Conservation (phyloP, 2,797 vertebrate genomes). For the Nannoperca obscura region DNA sequence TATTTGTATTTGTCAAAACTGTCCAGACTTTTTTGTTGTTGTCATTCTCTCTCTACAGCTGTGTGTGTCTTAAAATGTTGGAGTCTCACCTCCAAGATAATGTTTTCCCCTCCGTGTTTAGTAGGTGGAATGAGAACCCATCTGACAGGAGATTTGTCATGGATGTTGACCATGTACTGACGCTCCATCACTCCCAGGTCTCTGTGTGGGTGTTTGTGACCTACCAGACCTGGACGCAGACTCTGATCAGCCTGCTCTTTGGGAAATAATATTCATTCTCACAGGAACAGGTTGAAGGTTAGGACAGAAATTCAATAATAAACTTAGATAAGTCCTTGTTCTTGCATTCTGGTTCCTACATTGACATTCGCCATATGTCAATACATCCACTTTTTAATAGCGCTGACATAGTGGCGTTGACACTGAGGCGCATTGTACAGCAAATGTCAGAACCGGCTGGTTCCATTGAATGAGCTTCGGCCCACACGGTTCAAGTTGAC, state of each 20-base stretch:
- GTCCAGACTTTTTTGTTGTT: background rate
- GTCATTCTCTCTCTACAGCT: background rate
- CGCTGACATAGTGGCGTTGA: slow-evolving; percentile 43
- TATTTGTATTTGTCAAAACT: background rate
- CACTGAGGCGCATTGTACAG: slow-evolving; percentile 51
- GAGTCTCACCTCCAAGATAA: slow-evolving; percentile 18
- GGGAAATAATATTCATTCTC: slow-evolving; percentile 50
- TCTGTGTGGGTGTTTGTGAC: slow-evolving; percentile 56
- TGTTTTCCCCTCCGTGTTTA: slow-evolving; percentile 50
- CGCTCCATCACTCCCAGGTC: slow-evolving; percentile 62
- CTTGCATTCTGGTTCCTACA: slow-evolving; percentile 42
- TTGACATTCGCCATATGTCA: slow-evolving; percentile 51
- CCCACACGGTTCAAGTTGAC: slow-evolving; percentile 44
- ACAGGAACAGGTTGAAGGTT: slow-evolving; percentile 50
- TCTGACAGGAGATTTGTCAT: slow-evolving; percentile 75
- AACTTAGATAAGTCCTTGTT: slow-evolving; percentile 23
- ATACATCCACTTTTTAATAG: slow-evolving; percentile 63
- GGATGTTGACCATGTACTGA: slow-evolving; percentile 67
- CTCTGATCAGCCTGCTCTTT: slow-evolving; percentile 46
- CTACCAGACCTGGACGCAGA: slow-evolving; percentile 30
- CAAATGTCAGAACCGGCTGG: slow-evolving; percentile 63
- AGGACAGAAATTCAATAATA: slow-evolving; percentile 59
- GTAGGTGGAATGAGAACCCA: slow-evolving; percentile 63
- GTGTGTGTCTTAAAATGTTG: background rate
- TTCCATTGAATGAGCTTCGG: slow-evolving; percentile 59